A percentile compares a stretch with the other conserved stretches of the same genome.
Evolutionary conservation across 2,797 vertebrate genomes (phyloP).

Genomic region (Arrhamphus sclerolepis): DNA sequence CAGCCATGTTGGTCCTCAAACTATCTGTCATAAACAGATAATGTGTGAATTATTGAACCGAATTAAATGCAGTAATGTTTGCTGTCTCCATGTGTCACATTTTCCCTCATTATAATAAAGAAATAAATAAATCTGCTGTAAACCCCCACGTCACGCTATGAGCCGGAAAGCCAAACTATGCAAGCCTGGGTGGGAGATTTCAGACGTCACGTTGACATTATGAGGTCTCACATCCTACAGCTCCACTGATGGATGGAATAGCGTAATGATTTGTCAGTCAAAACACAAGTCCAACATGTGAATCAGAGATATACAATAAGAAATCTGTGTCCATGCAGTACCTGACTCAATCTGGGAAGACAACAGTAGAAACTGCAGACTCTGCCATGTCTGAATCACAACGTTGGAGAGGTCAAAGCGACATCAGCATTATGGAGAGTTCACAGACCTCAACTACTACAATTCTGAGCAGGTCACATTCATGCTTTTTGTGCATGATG

Average conservation of each 20-base stretch:
- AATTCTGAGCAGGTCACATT: conserved; percentile 33
- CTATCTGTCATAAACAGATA: conserved; percentile 31
- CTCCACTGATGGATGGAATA: conserved; percentile 33
- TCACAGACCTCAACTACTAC: conserved; percentile 29
- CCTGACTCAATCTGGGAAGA: conserved; percentile 66
- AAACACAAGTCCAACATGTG: conserved; percentile 30
- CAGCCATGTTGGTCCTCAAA: conserved; percentile 32
- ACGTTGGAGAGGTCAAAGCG: conserved; percentile 42
- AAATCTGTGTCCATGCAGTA: conserved; percentile 60
- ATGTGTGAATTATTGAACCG: neutral
- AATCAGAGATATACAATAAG: conserved; percentile 48
- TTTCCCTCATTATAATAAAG: conserved; percentile 5
- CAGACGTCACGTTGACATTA: conserved; percentile 18
- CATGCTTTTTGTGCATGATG: conserved; percentile 19
- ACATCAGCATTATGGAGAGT: conserved; percentile 46
- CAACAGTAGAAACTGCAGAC: conserved; percentile 55
- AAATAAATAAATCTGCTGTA: conserved; percentile 9
- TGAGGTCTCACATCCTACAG: conserved; percentile 35
- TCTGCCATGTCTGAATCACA: conserved; percentile 22
- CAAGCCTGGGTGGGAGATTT: conserved; percentile 32
- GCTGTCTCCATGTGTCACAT: conserved; percentile 24
- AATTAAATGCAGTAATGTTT: conserved; percentile 4
- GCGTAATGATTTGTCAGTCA: conserved; percentile 39
- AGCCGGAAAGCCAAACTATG: conserved; percentile 30
- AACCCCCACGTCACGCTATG: conserved; percentile 18